Conservation (phyloP, 2,888 invertebrate genomes). For the Dilophus febrilis region DNA sequence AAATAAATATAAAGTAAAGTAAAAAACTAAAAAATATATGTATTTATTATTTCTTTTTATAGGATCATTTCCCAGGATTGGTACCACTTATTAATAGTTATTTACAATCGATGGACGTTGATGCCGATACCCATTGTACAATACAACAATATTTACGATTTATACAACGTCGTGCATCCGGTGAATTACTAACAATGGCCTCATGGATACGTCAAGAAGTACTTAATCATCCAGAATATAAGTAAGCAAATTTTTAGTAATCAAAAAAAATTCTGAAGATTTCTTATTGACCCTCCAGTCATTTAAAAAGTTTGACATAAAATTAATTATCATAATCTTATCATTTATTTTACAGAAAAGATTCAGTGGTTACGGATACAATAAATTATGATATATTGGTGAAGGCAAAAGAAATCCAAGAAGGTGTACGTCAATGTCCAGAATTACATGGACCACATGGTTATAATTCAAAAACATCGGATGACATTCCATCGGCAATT, state of each 20-base stretch:
- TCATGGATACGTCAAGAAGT: slow-evolving; percentile 89
- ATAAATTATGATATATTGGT: slow-evolving; percentile 84
- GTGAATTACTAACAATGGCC: slow-evolving; percentile 84
- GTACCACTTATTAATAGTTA: slow-evolving; percentile 89
- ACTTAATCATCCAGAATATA: slow-evolving; percentile 71
- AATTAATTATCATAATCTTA: too few relatives aligned
- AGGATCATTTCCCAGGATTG: slow-evolving; percentile 65
- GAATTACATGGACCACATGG: slow-evolving; percentile 59
- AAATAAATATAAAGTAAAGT: too few relatives aligned
- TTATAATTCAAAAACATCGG: slow-evolving; percentile 63
- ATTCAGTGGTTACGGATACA: slow-evolving; percentile 72
- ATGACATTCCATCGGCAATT: slow-evolving; percentile 66
- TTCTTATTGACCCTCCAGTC: not conserved
- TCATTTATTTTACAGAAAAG: slow-evolving; percentile 40
- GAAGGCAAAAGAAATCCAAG: slow-evolving; percentile 55
- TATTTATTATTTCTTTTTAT: too few relatives aligned
- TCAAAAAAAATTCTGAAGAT: too few relatives aligned
- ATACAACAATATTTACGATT: slow-evolving; percentile 90
- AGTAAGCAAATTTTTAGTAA: slow-evolving; percentile 39
- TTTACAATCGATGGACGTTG: slow-evolving; percentile 88
- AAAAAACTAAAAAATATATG: too few relatives aligned
- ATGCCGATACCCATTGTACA: slow-evolving; percentile 95
- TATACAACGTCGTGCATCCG: slow-evolving; percentile 73
- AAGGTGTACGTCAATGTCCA: slow-evolving; percentile 52
- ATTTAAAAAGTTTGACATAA: not conserved